A percentile compares a stretch with the other conserved stretches of the same genome.
Conservation (phyloP, 2,888 invertebrate species). For the Caradrina kadenii region DNA sequence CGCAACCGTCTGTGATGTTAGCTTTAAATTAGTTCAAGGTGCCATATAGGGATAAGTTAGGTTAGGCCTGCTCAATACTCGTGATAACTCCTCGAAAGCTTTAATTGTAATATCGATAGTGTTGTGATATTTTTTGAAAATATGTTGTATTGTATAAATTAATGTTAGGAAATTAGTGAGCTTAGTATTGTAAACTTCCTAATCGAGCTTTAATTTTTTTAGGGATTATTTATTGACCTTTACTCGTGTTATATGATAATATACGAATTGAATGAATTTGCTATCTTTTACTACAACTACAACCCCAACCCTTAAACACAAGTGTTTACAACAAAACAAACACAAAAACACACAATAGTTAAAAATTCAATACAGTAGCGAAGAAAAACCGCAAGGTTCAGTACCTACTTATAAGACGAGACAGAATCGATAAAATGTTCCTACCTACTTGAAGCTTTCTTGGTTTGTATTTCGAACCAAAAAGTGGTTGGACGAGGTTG, state of each 20-base stretch:
- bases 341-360: slow-evolving; percentile 55
- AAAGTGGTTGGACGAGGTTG: slow-evolving; percentile 84
- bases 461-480: slow-evolving; percentile 64
- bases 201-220: slow-evolving; percentile 86
- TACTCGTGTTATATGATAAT: slow-evolving; percentile 75
- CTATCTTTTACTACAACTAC: slow-evolving; percentile 73
- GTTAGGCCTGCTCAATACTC: slow-evolving; percentile 78
- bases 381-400: slow-evolving; percentile 55
- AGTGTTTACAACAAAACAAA: slow-evolving; percentile 31
- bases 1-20: slow-evolving; percentile 89
- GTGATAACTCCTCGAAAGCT: slow-evolving; percentile 88
- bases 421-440: slow-evolving; percentile 69
- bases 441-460: slow-evolving; percentile 64
- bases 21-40: slow-evolving; percentile 84
- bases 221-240: slow-evolving; percentile 77
- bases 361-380: slow-evolving; percentile 52
- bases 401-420: slow-evolving; percentile 67
- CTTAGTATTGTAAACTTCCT: slow-evolving; percentile 83
- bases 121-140: slow-evolving; percentile 83
- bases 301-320: slow-evolving; percentile 52
- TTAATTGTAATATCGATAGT: slow-evolving; percentile 82
- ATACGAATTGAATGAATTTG: slow-evolving; percentile 74
- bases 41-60: slow-evolving; percentile 85
- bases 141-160: slow-evolving; percentile 82
- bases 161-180: slow-evolving; percentile 74